A percentile compares a stretch with the other conserved stretches of the same genome.
Conservation (phyloP, 2,113 vertebrate species). For the Alexandromys fortis region DNA sequence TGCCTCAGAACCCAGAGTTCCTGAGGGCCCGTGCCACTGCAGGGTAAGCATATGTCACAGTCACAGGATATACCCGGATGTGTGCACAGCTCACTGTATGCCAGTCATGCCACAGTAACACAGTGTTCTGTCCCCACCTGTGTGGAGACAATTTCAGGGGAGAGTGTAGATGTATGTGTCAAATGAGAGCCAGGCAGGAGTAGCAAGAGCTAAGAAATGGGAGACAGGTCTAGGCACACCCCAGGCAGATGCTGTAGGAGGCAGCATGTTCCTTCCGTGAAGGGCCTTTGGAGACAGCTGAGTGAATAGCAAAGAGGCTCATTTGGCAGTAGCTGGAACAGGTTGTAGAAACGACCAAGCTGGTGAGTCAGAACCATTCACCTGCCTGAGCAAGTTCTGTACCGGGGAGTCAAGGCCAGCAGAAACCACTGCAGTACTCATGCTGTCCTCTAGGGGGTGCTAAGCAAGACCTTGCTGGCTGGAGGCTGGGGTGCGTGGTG, state of each 20-base stretch:
- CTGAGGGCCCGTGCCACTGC: neutral
- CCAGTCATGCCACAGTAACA: neutral
- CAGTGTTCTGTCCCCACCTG: neutral
- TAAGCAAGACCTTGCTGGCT: neutral
- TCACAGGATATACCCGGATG: neutral
- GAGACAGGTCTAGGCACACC: neutral
- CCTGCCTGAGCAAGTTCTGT: neutral
- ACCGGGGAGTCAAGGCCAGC: neutral
- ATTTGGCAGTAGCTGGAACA: neutral
- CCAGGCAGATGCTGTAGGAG: neutral
- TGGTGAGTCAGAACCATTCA: accelerated
- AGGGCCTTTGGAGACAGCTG: neutral
- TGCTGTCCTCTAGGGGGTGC: neutral
- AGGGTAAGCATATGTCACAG: neutral
- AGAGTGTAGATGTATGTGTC: too few relatives aligned
- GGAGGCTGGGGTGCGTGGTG: neutral
- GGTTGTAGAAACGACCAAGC: neutral
- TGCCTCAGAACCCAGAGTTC: neutral
- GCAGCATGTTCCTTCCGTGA: neutral
- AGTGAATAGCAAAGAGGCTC: neutral
- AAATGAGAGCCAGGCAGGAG: neutral
- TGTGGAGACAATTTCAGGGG: neutral
- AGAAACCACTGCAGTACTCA: neutral
- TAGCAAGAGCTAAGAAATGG: neutral
- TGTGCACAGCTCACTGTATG: neutral